Conservation (phyloP, 2,113 vertebrate species). For the Chaenogobius annularis region DNA sequence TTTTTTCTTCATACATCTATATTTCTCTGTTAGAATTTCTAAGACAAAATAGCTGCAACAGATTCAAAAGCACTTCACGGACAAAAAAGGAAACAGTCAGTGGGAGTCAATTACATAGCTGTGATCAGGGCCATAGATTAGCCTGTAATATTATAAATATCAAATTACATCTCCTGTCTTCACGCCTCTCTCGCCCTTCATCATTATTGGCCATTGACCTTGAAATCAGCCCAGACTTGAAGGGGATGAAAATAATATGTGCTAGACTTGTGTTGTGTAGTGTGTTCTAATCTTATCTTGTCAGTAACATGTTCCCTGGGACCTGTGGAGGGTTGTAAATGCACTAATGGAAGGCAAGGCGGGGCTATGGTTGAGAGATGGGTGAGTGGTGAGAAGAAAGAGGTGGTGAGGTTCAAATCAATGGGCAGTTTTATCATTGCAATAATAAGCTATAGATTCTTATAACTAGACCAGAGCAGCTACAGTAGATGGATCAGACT, state of each 20-base stretch:
- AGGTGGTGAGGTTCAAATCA: neutral
- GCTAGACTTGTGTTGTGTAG: slow-evolving; percentile 1
- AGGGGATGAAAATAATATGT: slow-evolving; percentile 20
- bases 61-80: slow-evolving; percentile 18
- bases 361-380: neutral
- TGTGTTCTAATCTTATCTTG: slow-evolving; percentile 21
- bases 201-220: slow-evolving; percentile 53
- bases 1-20: no score
- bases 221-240: slow-evolving; percentile 25
- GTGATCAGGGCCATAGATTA: slow-evolving; percentile 57
- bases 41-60: slow-evolving; percentile 13
- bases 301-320: slow-evolving; percentile 24
- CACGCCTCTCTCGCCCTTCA: slow-evolving; percentile 47
- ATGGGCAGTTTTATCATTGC: neutral
- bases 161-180: slow-evolving; percentile 58
- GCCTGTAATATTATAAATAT: slow-evolving; percentile 63
- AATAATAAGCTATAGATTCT: slow-evolving; percentile 2
- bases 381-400: neutral
- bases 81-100: slow-evolving; percentile 17
- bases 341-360: slow-evolving; percentile 49
- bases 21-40: slow-evolving; percentile 3
- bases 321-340: slow-evolving; percentile 38
- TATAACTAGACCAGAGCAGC: neutral
- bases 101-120: slow-evolving; percentile 55
- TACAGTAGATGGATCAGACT: neutral